Base-by-base conservation (phyloP, 2,113 vertebrate species). In the Elaphurus davidianus region DNA sequence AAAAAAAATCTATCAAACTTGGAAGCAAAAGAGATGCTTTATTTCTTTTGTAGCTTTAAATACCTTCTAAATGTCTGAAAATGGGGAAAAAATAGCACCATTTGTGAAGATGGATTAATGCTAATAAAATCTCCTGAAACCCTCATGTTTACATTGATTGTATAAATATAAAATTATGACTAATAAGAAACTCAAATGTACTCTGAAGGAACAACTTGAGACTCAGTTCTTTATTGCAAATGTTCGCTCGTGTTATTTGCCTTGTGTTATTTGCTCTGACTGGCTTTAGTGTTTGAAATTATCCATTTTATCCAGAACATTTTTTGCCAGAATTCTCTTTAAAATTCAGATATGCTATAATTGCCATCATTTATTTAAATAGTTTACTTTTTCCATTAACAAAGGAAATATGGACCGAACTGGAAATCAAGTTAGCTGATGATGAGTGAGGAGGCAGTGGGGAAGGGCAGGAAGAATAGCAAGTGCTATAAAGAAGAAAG, bases 41-140 rank as follows among this genome's bases (percentile, higher is more conserved):
- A 97, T 98, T 98, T 59, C 30, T 98, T 98, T 98, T 98, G 88
- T 97, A 95, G 85, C 97, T 95, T 98, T 97, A 98, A 93, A 93
- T 98, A 98, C 92, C 15, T 43, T 40, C 33, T 62, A 43, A 57
- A 52, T 90, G 50, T 52, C 76, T 96, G 76, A 94, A 92, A 94
- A 79, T 71, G 33, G 33, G n/a, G 10, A 1, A 16, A 3, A 62
- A 74, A 62, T 45, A 87, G 64, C 55, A 84, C 17, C 19, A 54
- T 17, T 82, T 87, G 19, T 88, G 67, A 81, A 94, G 91, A 87
- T 76, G 57, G 81, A 94, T 95, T 96, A 74, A 81, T 92, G 50
- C 78, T 92, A 79, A 88, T 79, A 84, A 95, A 91, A 92, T 94
- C 59, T 92, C 84, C 90, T 84, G 23, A 90, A 90, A 95, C 7